Conservation (phyloP, 1,140 invertebrate genomes). For the Cydia amplana region DNA sequence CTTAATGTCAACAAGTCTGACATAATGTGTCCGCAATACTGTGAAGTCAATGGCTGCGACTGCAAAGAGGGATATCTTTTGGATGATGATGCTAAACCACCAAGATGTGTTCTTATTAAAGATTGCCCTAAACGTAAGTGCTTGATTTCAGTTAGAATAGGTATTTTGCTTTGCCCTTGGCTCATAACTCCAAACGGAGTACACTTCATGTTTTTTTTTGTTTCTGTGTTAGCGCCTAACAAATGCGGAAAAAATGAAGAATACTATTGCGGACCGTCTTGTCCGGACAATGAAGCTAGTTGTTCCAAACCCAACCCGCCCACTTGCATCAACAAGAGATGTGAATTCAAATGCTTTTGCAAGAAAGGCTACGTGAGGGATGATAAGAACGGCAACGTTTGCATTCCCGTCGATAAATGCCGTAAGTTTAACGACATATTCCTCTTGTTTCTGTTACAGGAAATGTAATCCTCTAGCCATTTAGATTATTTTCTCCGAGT, state of each 20-base stretch:
- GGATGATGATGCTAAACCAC: slow-evolving; percentile 6
- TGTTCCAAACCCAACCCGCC: slow-evolving; percentile 8
- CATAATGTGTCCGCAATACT: slow-evolving; percentile 4
- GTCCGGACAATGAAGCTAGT: neutral
- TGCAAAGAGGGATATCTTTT: slow-evolving; percentile 17
- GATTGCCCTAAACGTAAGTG: slow-evolving; percentile 23
- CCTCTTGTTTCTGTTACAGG: too few relatives aligned
- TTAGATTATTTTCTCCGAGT: too few relatives aligned
- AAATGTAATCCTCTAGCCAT: too few relatives aligned
- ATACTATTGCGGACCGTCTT: slow-evolving; percentile 11
- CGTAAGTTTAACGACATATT: slow-evolving; percentile 10
- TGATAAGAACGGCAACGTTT: neutral
- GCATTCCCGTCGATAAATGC: neutral
- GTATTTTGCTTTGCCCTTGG: neutral
- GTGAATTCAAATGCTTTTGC: slow-evolving; percentile 26
- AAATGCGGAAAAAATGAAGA: slow-evolving; percentile 22
- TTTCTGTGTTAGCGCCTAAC: neutral
- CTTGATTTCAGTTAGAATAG: too few relatives aligned
- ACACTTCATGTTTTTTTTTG: neutral
- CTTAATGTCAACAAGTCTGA: neutral
- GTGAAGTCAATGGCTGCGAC: slow-evolving; percentile 21
- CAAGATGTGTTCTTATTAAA: slow-evolving; percentile 9
- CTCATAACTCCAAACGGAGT: neutral
- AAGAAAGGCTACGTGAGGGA: slow-evolving; percentile 32
- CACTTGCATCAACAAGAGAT: slow-evolving; percentile 11